Percentiles rank a stretch among this genome's conserved stretches.
Evolutionary conservation across 2,797 vertebrate genomes (phyloP).

Genomic region (Ptychobarbus kaznakovi): DNA sequence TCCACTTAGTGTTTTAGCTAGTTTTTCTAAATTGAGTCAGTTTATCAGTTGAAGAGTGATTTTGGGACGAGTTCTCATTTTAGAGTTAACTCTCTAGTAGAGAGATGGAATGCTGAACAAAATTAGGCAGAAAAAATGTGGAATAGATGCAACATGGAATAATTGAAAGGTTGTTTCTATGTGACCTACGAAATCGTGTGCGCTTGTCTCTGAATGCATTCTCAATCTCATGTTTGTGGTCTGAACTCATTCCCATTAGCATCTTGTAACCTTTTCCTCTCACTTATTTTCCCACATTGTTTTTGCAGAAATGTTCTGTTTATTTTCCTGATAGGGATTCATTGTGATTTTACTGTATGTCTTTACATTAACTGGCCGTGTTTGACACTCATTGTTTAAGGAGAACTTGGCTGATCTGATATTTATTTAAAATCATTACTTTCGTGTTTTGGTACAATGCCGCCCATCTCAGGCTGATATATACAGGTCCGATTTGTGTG

Average conservation of each 20-base stretch:
- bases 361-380: not conserved
- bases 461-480: not conserved
- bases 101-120: slow-evolving; percentile 18
- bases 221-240: not conserved
- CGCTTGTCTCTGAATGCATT: not conserved
- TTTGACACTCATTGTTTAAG: not conserved
- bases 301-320: not conserved
- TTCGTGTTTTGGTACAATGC: not conserved
- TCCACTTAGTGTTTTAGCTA: slow-evolving; percentile 5
- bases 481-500: not conserved
- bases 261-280: slow-evolving; percentile 13
- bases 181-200: not conserved
- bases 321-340: not conserved
- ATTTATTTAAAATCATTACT: not conserved
- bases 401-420: not conserved
- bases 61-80: slow-evolving; percentile 40
- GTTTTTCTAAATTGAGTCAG: slow-evolving; percentile 7
- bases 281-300: not conserved
- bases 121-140: slow-evolving; percentile 14
- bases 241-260: slow-evolving; percentile 10
- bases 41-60: slow-evolving; percentile 37
- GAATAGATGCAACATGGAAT: too few relatives aligned
- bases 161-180: not conserved
- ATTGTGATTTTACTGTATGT: not conserved
- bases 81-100: slow-evolving; percentile 26